Percentiles rank a stretch among this genome's conserved stretches.
Conservation (phyloP, 2,113 vertebrate genomes). For the Mohoua ochrocephala region DNA sequence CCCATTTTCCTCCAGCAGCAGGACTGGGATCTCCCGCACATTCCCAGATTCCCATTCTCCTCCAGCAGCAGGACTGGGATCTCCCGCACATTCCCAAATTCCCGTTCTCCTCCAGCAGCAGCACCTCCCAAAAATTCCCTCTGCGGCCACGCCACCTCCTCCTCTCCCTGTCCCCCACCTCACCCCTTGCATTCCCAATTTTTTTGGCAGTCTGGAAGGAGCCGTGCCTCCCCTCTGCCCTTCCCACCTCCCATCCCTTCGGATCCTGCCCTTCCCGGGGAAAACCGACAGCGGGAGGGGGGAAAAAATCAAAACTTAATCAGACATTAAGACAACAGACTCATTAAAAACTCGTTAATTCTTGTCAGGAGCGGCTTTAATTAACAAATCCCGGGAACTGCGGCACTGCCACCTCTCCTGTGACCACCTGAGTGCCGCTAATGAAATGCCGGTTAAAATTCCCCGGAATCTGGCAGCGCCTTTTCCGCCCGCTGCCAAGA, state of each 20-base stretch:
- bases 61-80: not conserved
- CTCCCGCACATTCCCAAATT: not conserved
- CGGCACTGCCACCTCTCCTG: not conserved
- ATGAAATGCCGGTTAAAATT: constrained; percentile 63
- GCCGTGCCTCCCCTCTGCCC: rapidly evolving
- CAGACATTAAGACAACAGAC: constrained; percentile 41
- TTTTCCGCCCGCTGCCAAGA: not conserved
- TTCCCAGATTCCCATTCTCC: not conserved
- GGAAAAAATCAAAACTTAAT: constrained; percentile 17
- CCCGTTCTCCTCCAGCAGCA: not conserved
- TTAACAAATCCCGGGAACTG: constrained; percentile 52
- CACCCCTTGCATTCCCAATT: not conserved
- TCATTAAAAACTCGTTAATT: constrained; percentile 61
- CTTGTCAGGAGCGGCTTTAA: constrained; percentile 56
- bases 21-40: rapidly evolving
- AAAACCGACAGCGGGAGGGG: rapidly evolving
- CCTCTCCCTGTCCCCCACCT: not conserved
- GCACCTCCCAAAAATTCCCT: rapidly evolving
- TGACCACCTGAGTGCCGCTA: constrained; percentile 54
- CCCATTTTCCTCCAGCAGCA: not conserved
- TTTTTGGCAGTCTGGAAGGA: rapidly evolving
- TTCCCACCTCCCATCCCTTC: not conserved
- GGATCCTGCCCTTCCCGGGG: not conserved
- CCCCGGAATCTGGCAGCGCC: constrained; percentile 49
- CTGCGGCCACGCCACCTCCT: not conserved